Evolutionary conservation across 2,888 invertebrate genomes (phyloP).

Genomic region (Cylindroiulus punctatus): DNA sequence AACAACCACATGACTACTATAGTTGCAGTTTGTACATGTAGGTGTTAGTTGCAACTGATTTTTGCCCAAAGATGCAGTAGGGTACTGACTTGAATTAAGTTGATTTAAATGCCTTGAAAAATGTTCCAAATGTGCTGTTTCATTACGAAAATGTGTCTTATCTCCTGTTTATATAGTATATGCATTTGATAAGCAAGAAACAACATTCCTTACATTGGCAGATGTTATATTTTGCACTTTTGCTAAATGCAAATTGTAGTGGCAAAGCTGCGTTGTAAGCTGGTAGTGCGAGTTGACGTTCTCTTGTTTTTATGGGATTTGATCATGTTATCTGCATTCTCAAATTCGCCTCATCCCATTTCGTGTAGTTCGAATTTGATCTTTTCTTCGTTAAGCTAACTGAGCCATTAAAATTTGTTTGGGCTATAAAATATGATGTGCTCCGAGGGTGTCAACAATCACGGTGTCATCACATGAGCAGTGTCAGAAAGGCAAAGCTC

Average conservation of each 20-base stretch:
- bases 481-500: not conserved
- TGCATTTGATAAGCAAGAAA: too few relatives aligned
- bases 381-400: not conserved
- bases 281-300: not conserved
- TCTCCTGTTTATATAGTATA: not conserved
- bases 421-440: not conserved
- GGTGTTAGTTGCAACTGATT: too few relatives aligned
- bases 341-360: not conserved
- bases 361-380: not conserved
- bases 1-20: too few relatives aligned
- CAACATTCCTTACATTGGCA: too few relatives aligned
- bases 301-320: not conserved
- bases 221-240: too few relatives aligned
- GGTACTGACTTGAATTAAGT: too few relatives aligned
- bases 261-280: not conserved
- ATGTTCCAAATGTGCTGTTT: too few relatives aligned
- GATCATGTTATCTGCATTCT: conserved; percentile 5
- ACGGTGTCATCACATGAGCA: not conserved
- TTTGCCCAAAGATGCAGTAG: too few relatives aligned
- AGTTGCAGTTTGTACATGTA: too few relatives aligned
- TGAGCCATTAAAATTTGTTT: not conserved
- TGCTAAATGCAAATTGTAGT: not conserved
- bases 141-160: not conserved
- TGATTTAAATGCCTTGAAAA: too few relatives aligned
- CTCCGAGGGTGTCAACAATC: not conserved